Percentiles rank a stretch among this genome's conserved stretches.
Evolutionary conservation across 64 coral and sea anemone genomes (phyloP).

Genomic region (Montipora cactus): DNA sequence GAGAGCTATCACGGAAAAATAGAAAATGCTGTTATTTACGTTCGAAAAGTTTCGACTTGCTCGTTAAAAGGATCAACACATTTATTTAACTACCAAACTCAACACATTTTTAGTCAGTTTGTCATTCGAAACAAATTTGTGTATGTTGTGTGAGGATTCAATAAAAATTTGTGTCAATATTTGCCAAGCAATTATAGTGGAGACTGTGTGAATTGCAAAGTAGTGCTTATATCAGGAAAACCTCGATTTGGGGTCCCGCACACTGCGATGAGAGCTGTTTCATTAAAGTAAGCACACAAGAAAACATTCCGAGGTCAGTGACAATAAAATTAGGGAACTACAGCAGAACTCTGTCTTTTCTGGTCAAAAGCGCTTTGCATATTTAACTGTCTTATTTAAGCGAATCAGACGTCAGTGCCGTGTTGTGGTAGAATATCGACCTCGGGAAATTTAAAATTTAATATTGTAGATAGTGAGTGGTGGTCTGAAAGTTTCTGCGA

Average conservation of each 20-base stretch:
- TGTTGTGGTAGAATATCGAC: constrained; percentile 16
- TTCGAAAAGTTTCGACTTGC: constrained; percentile 35
- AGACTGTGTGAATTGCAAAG: constrained; percentile 15
- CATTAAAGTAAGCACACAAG: background rate
- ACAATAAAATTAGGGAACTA: background rate
- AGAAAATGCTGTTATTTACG: constrained; percentile 42
- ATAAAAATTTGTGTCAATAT: constrained; percentile 65
- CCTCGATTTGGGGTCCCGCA: background rate
- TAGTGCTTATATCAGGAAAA: constrained; percentile 11
- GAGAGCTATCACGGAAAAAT: constrained; percentile 4
- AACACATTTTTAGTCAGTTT: constrained; percentile 14
- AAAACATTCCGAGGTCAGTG: constrained; percentile 15
- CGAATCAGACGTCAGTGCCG: constrained; percentile 8
- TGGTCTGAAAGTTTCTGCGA: background rate
- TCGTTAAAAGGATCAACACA: constrained; percentile 43
- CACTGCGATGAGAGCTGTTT: background rate
- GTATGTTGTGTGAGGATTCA: constrained; percentile 43
- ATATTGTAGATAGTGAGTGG: background rate
- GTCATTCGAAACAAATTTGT: constrained; percentile 58
- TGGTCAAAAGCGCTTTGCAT: background rate
- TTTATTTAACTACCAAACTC: constrained; percentile 45
- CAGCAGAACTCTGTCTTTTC: background rate
- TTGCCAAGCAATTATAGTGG: constrained; percentile 52
- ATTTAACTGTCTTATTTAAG: background rate
- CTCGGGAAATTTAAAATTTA: constrained; percentile 35